These are phyloP conservation scores for Agrypnus murinus DNA, from an alignment of 2,888 invertebrate genomes.

Conservation along the genomic window DNA sequence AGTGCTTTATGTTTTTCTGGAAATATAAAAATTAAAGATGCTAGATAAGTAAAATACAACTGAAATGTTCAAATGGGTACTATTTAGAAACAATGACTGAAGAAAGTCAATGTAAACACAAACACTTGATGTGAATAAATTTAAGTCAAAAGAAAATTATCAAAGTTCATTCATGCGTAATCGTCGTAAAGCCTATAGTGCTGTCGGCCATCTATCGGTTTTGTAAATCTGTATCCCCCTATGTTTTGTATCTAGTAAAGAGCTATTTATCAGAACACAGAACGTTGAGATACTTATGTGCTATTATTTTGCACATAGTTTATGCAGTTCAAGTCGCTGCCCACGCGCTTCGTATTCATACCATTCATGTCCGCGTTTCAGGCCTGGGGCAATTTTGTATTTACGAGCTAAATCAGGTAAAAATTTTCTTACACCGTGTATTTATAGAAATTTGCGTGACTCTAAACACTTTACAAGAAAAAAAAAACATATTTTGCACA, in stretches of 20 bases:
- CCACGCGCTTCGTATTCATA: conserved; percentile 63
- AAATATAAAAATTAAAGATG: no score
- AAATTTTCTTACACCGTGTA: conserved; percentile 39
- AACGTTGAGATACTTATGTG: conserved; percentile 62
- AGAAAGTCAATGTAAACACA: background rate
- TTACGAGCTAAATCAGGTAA: conserved; percentile 54
- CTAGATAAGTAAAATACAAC: background rate
- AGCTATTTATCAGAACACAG: conserved; percentile 57
- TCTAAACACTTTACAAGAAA: conserved; percentile 25
- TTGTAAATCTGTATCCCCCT: conserved; percentile 49
- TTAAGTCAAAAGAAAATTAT: no score
- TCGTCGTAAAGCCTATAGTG: conserved; percentile 1
- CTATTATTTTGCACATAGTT: conserved; percentile 64
- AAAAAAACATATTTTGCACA: no score
- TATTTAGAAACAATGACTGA: no score
- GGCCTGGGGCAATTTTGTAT: conserved; percentile 50
- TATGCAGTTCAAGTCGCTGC: conserved; percentile 63
- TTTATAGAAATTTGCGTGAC: conserved; percentile 50
- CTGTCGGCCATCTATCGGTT: conserved; percentile 36
- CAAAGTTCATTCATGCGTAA: conserved; percentile 8
- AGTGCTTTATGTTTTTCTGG: no score
- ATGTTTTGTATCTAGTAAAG: conserved; percentile 39
- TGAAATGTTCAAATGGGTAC: no score
- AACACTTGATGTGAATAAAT: background rate
- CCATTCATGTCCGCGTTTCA: conserved; percentile 51